These are phyloP conservation scores for Chrysotoxum bicinctum DNA, from an alignment of 2,888 invertebrate genomes.

Conservation along the genomic window DNA sequence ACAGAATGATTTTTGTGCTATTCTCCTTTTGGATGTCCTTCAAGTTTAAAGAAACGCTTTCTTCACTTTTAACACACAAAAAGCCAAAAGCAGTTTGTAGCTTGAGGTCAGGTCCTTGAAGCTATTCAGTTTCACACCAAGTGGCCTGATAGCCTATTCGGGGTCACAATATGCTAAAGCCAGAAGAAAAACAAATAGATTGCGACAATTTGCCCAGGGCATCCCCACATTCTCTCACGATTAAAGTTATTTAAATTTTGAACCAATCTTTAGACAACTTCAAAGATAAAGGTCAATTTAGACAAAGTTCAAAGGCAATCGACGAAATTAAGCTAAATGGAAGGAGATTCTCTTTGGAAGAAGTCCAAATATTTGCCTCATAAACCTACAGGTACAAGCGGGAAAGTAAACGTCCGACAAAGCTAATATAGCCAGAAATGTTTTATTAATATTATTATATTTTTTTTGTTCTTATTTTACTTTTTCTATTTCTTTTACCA, in stretches of 20 bases:
- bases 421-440: too few species aligned
- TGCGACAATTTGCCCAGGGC: neutral
- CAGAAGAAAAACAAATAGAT: conserved; percentile 7
- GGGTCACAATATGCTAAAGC: neutral
- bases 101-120: conserved; percentile 52
- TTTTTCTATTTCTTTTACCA: neutral
- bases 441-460: conserved; percentile 32
- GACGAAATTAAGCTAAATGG: neutral
- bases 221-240: neutral
- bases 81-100: conserved; percentile 6
- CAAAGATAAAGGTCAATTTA: neutral
- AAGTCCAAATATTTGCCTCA: conserved; percentile 26
- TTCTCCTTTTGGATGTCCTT: conserved; percentile 35
- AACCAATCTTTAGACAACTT: neutral
- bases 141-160: conserved; percentile 22
- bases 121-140: conserved; percentile 28
- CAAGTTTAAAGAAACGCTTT: neutral
- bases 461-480: neutral
- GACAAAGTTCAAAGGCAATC: neutral
- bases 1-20: conserved; percentile 20
- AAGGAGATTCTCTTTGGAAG: neutral
- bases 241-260: neutral
- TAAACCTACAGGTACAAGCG: conserved; percentile 10
- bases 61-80: neutral
- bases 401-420: too few species aligned